phyloP scores from a whole-genome alignment of 2,113 vertebrate species.

The Pteropus alecto region DNA sequence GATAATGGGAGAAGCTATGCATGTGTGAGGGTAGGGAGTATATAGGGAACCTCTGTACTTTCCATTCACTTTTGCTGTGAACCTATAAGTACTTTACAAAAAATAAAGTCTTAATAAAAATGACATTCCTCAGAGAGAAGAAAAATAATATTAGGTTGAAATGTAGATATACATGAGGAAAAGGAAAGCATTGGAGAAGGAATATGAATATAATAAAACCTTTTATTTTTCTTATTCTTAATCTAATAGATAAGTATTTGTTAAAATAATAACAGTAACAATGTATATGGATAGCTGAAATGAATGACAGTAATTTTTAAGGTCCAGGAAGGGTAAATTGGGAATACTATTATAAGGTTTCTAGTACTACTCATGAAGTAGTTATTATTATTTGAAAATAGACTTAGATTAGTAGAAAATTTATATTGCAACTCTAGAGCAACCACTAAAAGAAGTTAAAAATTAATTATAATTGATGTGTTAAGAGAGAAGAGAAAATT shows the following conservation, averaged over 20 bases:
- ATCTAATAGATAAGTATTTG: not conserved
- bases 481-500: slow-evolving; percentile 24
- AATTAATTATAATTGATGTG: not conserved
- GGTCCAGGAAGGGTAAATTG: not conserved
- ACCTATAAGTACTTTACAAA: not conserved
- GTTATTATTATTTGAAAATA: not conserved
- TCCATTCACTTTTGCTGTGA: not conserved
- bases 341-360: not conserved
- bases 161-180: not conserved
- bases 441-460: slow-evolving; percentile 5
- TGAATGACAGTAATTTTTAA: not conserved
- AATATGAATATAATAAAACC: not conserved
- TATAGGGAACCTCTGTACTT: not conserved
- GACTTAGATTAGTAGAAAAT: not conserved
- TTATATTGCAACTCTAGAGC: not conserved
- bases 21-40: not conserved
- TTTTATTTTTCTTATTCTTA: not conserved
- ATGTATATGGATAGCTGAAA: not conserved
- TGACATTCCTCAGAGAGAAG: not conserved
- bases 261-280: not conserved
- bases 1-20: not conserved
- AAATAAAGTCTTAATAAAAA: not conserved
- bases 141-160: not conserved
- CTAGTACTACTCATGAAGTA: not conserved
- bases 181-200: not conserved